Evolutionary conservation across 2,113 vertebrate species (phyloP).

Genomic region (Regulus satrapa): DNA sequence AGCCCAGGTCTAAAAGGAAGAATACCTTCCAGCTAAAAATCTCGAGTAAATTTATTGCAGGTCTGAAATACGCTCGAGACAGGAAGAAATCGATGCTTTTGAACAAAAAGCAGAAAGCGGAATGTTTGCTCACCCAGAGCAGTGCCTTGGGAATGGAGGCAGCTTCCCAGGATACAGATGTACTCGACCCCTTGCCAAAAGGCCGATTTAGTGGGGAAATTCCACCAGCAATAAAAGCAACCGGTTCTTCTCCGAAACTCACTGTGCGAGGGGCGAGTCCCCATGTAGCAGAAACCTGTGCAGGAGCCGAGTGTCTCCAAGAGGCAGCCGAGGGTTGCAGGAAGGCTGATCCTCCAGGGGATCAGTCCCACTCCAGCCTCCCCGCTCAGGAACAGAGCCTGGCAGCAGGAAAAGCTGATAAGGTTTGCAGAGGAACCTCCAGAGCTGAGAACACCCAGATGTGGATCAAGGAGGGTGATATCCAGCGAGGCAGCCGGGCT

Average conservation of each 20-base stretch:
- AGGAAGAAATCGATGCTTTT: slow-evolving; percentile 36
- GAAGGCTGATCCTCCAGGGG: background rate
- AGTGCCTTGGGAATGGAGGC: background rate
- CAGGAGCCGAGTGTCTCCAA: background rate
- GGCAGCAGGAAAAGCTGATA: background rate
- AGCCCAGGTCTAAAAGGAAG: background rate
- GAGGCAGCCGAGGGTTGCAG: background rate
- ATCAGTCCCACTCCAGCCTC: background rate
- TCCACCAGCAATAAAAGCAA: background rate
- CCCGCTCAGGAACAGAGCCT: background rate
- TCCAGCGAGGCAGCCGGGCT: background rate
- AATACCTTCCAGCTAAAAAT: background rate
- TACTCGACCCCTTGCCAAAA: background rate
- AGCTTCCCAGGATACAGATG: background rate
- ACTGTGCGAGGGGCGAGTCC: background rate
- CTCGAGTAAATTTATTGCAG: slow-evolving; percentile 29
- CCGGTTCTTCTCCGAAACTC: background rate
- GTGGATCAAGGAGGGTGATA: background rate
- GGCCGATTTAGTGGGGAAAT: background rate
- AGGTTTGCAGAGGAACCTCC: background rate
- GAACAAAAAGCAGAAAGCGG: slow-evolving; percentile 4
- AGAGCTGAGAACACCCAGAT: background rate
- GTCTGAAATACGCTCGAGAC: slow-evolving; percentile 16
- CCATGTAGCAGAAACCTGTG: background rate
- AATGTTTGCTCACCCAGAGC: background rate